Evolutionary conservation across 2,888 invertebrate genomes (phyloP), one percentile per base, ranked within the genome.

Genomic region (Rotaria sp.): DNA sequence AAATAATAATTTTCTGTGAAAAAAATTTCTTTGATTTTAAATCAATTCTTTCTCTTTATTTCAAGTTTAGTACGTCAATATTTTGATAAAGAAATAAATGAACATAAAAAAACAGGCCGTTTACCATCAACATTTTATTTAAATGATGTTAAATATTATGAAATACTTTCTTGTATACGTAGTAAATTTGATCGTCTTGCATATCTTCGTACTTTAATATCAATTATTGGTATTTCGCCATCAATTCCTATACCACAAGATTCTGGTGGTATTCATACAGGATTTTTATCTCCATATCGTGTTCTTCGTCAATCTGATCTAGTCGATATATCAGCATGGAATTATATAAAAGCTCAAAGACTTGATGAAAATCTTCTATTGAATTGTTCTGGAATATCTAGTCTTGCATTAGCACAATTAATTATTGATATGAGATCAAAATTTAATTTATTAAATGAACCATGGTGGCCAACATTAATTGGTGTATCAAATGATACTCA

Each of bases 381-480:
- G 1, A 26, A 80, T 45, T 80, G 80, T 45, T 80, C 80, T 38
- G n/a, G n/a, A 18, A 26, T 80, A 15, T 26, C 41, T 80, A 45
- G 24, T 24, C n/a, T 45, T 45, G 2, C 80, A n/a, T 80, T 80
- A 45, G 80, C 80, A 45, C 80, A 26, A 45, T 45, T 80, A n/a
- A 41, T 45, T 45, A 41, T 45, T n/a, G 80, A 80, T 10, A 80
- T 80, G 80, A 80, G 80, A 80, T 45, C 45, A 80, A 80, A n/a
- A 11, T 45, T 80, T 11, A 80, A 80, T 45, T 10, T n/a, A 45
- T n/a, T 80, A n/a, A 80, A 45, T 26, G 80, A 80, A 26, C 80
- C 80, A 26, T 80, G 80, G 80, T 80, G 80, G 80, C 80, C 80
- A 26, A 80, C 45, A 80, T 80, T 80, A 80, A 41, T n/a, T n/a